Conservation (phyloP, 2,113 vertebrate species). For the Ramphastos sulfuratus region DNA sequence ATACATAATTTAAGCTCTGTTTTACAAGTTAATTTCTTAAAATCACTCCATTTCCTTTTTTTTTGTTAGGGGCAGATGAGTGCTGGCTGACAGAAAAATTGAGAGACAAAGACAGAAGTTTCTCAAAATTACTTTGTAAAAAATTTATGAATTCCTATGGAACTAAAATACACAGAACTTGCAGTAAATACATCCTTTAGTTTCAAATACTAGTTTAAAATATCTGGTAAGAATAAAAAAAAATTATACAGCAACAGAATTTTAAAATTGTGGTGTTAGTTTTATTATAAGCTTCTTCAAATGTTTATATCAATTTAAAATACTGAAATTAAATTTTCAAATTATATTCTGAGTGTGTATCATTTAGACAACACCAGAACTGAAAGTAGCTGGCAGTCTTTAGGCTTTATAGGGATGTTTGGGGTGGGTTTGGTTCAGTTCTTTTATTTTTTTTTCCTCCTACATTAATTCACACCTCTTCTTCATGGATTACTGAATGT, state of each 20-base stretch:
- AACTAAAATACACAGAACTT: slow-evolving; percentile 33
- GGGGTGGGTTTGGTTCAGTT: too few relatives aligned
- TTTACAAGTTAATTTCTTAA: background rate
- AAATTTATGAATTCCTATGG: slow-evolving; percentile 20
- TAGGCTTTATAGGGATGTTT: background rate
- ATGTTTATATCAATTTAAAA: background rate
- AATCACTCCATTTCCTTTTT: background rate
- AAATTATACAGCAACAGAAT: background rate
- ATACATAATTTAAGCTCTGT: background rate
- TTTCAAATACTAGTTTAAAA: slow-evolving; percentile 16
- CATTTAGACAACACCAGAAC: background rate
- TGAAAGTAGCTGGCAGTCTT: background rate
- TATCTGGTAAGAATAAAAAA: background rate
- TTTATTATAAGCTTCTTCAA: background rate
- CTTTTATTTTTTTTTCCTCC: background rate
- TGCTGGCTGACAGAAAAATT: background rate
- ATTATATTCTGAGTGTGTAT: rapidly evolving
- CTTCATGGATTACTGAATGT: background rate
- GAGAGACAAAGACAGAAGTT: background rate
- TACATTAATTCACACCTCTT: background rate
- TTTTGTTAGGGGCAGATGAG: background rate
- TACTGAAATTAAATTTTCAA: background rate
- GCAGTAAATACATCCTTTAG: slow-evolving; percentile 38
- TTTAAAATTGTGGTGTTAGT: background rate
- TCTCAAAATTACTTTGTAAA: slow-evolving; percentile 29